Evolutionary conservation across 2,113 vertebrate genomes (phyloP), one percentile per base, ranked within the genome.

Genomic region (Heptranchias perlo): DNA sequence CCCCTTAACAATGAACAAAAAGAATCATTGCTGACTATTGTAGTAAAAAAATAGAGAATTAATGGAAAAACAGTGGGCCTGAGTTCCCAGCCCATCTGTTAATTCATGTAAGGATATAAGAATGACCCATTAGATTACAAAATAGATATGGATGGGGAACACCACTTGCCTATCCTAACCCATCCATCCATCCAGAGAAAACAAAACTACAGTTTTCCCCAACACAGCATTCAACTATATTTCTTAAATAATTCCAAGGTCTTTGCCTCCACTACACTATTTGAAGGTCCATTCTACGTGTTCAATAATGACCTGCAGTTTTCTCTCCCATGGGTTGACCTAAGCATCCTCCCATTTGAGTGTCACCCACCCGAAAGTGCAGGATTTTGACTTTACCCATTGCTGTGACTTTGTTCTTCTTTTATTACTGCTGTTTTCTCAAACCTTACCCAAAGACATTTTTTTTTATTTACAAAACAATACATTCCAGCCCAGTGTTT

Each of bases 391-490:
- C 1, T 62, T 64, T 93, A 1, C 0, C 18, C 4, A 39, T 64
- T 62, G 1, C 13, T 58, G 2, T 58, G 87, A 39, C 18, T 18
- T n/a, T 39, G 89, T 39, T 93, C 14, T 39, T 93, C 14, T n/a
- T 62, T 62, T 25, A 39, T 62, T 8, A n/a, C 89, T 44, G 35
- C 11, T n/a, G 39, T 23, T 47, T 82, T 82, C 78, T 62, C 14
- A n/a, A 47, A 44, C 47, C 78, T 44, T 39, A 82, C 18, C 58
- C 0, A 10, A n/a, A 93, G 35, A 23, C 4, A 3, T 18, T 39
- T 86, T 86, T 87, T 11, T 13, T 61, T 92, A 61, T 92, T 61
- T 61, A 61, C 89, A 92, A 92, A 86, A 39, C 76, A 92, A 39
- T 39, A 28, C 58, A 62, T 92, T 54, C 11, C 49, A 62, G 89